A percentile compares a stretch with the other conserved stretches of the same genome.
These are phyloP conservation scores for Poeciliopsis turneri DNA, from an alignment of 2,797 vertebrate genomes.

Conservation along the genomic window DNA sequence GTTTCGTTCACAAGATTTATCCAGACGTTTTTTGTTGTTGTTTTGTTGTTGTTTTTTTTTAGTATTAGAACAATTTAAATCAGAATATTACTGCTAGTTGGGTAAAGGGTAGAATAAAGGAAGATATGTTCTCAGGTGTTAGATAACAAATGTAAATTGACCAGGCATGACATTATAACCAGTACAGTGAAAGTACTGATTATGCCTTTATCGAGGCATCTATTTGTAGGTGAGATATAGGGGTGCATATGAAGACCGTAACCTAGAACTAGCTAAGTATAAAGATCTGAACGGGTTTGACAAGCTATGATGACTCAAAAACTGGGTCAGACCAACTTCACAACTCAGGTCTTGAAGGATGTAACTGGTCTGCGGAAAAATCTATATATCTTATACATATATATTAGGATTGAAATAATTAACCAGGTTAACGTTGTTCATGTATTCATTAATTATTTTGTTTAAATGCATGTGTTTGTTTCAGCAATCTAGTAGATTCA, in stretches of 20 bases:
- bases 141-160: background rate
- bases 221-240: background rate
- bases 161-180: background rate
- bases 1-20: background rate
- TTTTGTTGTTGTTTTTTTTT: background rate
- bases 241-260: background rate
- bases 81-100: background rate
- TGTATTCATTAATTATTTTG: slow-evolving; percentile 2
- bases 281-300: background rate
- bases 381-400: too few relatives aligned
- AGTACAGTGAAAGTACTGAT: background rate
- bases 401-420: too few relatives aligned
- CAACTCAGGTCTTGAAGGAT: background rate
- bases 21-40: background rate
- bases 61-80: background rate
- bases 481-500: slow-evolving; percentile 9
- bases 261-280: background rate
- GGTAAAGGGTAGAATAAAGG: background rate
- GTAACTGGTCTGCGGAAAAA: background rate
- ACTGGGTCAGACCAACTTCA: background rate
- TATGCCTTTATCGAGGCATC: background rate
- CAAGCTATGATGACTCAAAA: background rate
- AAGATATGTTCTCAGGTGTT: background rate
- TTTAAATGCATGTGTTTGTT: background rate
- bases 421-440: background rate